A percentile compares a stretch with the other conserved stretches of the same genome.
These are phyloP conservation scores for Diadema setosum DNA, from an alignment of 35 echinoderm and acorn worm genomes.

Conservation along the genomic window DNA sequence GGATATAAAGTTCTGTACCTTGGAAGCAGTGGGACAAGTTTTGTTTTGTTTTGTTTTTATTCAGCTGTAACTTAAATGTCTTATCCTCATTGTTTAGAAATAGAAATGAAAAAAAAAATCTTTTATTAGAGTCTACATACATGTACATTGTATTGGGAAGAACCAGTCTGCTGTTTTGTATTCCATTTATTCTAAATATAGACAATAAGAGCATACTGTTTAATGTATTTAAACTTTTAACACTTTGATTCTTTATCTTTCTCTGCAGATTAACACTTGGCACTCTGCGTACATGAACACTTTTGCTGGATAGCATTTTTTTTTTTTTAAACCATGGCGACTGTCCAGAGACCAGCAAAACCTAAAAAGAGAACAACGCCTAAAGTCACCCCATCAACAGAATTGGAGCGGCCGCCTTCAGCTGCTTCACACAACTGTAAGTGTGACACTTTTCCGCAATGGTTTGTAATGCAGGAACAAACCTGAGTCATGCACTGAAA, in stretches of 20 bases:
- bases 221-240: neutral
- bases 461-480: neutral
- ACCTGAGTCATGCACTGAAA: neutral
- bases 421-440: constrained; percentile 71
- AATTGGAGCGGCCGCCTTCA: constrained; percentile 61
- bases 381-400: neutral
- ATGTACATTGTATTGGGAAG: neutral
- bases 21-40: no score
- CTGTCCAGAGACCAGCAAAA: constrained; percentile 29
- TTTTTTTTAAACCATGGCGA: constrained; percentile 29
- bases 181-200: neutral
- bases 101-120: no score
- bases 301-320: neutral
- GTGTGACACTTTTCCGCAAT: neutral
- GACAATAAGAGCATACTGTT: neutral
- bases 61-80: no score
- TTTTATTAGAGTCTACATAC: no score
- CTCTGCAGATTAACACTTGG: neutral
- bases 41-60: no score
- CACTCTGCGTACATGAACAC: neutral
- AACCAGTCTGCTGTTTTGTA: neutral
- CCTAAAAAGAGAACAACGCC: constrained; percentile 7
- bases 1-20: no score
- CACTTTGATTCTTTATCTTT: neutral
- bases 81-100: no score